Evolutionary conservation across 1,140 invertebrate genomes (phyloP), one percentile per base, ranked within the genome.

Genomic region (Rhopalosiphum maidis): DNA sequence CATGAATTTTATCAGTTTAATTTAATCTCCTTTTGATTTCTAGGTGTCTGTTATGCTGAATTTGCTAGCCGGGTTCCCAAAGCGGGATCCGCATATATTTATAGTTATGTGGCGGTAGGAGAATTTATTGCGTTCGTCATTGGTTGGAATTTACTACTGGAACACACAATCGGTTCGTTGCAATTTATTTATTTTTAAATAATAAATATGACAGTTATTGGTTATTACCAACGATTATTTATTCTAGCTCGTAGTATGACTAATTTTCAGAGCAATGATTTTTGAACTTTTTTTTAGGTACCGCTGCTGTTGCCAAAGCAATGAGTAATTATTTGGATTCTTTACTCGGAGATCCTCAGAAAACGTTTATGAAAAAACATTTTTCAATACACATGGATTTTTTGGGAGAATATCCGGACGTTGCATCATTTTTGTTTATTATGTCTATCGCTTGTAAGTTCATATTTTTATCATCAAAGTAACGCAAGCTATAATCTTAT

Each of bases 111-210:
- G 7, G 97, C 97, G 41, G 97, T 98, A 83, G 98, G 98, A 0
- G 98, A 99, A 95, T 97, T 97, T 95, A 97, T 96, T 21, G 98
- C 96, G 55, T 99, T 96, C 96, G 96, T 96, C 94, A 97, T 96
- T 94, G 98, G 98, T 41, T 99, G 98, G 98, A 99, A 98, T 95
- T 96, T 98, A 2, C 97, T 99, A 94, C 95, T 99, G 86, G 98
- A 99, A 95, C 99, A 99, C 96, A 96, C 98, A 1, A 98, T 99
- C 94, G 98, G 98, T 97, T 51, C 1, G 48, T 51, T 51, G 1
- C 46, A 11, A 18, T 51, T 51, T 51, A 51, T 51, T 1, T 41
- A 41, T 18, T 77, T 77, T 77, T n/a, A 18, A 18, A 77, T 77
- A 77, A 60, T 60, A 60, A 30, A 3, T 77, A n/a, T 21, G 15